Evolutionary conservation across 2,888 invertebrate genomes (phyloP).

Genomic region (Xylota segnis): DNA sequence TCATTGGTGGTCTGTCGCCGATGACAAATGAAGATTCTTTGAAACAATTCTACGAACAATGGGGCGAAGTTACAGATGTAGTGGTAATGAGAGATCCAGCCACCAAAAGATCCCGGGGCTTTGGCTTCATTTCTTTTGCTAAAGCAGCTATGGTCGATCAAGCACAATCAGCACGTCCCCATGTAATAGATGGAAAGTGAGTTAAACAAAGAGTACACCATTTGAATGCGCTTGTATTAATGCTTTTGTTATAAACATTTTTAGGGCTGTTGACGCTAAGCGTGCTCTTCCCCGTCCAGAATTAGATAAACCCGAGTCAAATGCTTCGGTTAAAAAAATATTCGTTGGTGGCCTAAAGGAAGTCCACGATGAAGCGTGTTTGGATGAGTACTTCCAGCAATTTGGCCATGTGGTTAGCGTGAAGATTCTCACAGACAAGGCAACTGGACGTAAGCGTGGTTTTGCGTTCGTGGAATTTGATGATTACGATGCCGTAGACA

Average conservation of each 20-base stretch:
- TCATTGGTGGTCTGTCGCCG: conserved; percentile 81
- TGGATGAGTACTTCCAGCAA: conserved; percentile 81
- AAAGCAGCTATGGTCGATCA: conserved; percentile 80
- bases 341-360: conserved; percentile 83
- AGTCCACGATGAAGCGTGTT: conserved; percentile 80
- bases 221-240: neutral
- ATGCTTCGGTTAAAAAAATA: conserved; percentile 80
- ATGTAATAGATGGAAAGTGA: conserved; percentile 85
- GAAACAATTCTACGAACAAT: conserved; percentile 80
- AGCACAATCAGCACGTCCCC: conserved; percentile 81
- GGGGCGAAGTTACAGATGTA: conserved; percentile 81
- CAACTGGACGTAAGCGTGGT: conserved; percentile 82
- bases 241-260: conserved; percentile 17
- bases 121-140: conserved; percentile 82
- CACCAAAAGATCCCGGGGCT: conserved; percentile 82
- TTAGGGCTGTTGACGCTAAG: conserved; percentile 82
- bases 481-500: conserved; percentile 81
- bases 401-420: conserved; percentile 80
- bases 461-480: conserved; percentile 83
- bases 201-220: conserved; percentile 76
- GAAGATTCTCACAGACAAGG: conserved; percentile 81
- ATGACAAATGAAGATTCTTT: conserved; percentile 80
- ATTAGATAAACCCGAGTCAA: conserved; percentile 78
- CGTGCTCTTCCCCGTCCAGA: conserved; percentile 82
- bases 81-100: conserved; percentile 82